Base-by-base conservation (phyloP, 2,113 vertebrate genomes). In the Vulpes vulpes region DNA sequence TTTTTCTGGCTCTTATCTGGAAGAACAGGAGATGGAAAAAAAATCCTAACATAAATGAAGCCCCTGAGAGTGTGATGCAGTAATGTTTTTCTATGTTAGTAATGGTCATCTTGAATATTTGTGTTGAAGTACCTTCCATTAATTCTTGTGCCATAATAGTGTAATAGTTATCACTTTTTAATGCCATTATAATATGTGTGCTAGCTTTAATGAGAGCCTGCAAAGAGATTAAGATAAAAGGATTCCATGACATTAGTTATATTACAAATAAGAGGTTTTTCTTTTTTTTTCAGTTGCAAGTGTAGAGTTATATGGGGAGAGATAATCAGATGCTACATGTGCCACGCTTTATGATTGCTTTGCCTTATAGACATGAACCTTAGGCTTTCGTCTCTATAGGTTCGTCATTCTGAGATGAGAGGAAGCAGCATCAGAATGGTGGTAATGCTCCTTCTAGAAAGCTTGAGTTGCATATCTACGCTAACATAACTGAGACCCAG, bases 31-130 rank as follows among this genome's bases (percentile, higher is more conserved):
- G 14, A 57, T 3, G 2, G 85, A n/a, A n/a, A 49, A 89, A 83
- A 83, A 2, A 89, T 93, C 62, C 65, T 59, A 19, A 74, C 49
- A 73, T 80, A 79, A 95, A 71, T 57, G 12, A 76, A 93, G 3
- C 55, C 19, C 51, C n/a, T 35, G 49, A 30, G 79, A 91, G 11
- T 35, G 8, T 23, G 91, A 49, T 59, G 32, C 59, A 64, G 35
- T 35, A 59, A 43, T 53, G 65, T 30, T 80, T 65, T 74, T 67
- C 35, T 55, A 9, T 25, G 19, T 87, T 87, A 22, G 12, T 71
- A 86, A 38, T 27, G 9, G 49, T 43, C 71, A 79, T n/a, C 94
- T 97, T 55, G 49, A 59, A 60, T 57, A 62, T 76, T 85, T 94
- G 25, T 80, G 6, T n/a, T n/a, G n/a, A n/a, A n/a, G n/a, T n/a